Evolutionary conservation across 2,113 vertebrate species (phyloP).

Genomic region (Gallinago media): DNA sequence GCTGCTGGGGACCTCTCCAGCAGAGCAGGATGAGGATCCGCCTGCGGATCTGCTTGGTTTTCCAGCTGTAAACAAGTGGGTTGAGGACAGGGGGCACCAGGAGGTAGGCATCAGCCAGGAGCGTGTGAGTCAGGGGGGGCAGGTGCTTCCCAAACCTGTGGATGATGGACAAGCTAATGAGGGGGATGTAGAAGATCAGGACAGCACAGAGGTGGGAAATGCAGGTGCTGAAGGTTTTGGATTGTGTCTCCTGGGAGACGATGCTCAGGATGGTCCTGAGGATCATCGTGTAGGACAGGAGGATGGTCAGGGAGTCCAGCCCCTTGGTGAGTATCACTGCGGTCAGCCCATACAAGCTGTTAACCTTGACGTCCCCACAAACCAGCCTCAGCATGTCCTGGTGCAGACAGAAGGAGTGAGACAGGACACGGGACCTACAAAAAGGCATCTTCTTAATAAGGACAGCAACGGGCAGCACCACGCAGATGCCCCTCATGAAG

Average conservation of each 20-base stretch:
- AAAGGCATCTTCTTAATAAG: conserved; percentile 23
- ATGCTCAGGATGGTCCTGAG: conserved; percentile 14
- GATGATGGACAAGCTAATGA: conserved; percentile 25
- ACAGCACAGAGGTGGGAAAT: conserved; percentile 46
- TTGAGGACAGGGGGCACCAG: conserved; percentile 34
- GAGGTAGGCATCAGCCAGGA: conserved; percentile 41
- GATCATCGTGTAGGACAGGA: conserved; percentile 33
- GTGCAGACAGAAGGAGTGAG: conserved; percentile 65
- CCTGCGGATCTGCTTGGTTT: conserved; percentile 19
- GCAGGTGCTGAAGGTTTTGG: conserved; percentile 14
- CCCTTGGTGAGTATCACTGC: neutral
- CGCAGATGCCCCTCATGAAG: neutral
- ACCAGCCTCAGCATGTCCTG: conserved; percentile 41
- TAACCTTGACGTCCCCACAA: neutral
- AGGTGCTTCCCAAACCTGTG: conserved; percentile 34
- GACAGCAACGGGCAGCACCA: conserved; percentile 3
- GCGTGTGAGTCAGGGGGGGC: neutral
- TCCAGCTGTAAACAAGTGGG: conserved; percentile 45
- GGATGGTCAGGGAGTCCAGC: conserved; percentile 4
- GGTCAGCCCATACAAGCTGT: neutral
- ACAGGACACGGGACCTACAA: neutral
- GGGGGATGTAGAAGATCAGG: conserved; percentile 25
- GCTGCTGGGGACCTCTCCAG: neutral
- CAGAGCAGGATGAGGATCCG: neutral
- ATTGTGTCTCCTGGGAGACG: neutral